These are phyloP conservation scores for Schizaphis graminum DNA, from an alignment of 2,888 invertebrate species.

Conservation along the genomic window DNA sequence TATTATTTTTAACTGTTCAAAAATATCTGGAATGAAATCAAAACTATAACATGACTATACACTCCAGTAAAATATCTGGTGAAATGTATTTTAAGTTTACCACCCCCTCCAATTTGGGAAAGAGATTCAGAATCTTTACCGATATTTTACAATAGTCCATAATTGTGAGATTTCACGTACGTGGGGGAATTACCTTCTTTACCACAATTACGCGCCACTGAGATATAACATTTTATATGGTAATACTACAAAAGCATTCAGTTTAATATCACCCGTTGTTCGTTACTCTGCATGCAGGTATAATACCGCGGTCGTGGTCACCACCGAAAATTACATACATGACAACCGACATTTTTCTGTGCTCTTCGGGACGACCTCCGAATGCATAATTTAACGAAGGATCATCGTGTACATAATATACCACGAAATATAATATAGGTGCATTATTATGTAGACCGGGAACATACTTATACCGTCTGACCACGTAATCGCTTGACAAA, in stretches of 20 bases:
- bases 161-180: too few species aligned
- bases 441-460: background rate
- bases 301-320: background rate
- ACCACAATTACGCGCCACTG: background rate
- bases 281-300: background rate
- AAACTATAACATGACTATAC: background rate
- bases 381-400: background rate
- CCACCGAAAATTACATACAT: background rate
- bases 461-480: background rate
- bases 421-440: background rate
- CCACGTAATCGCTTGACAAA: background rate
- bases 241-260: background rate
- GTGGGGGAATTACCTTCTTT: background rate
- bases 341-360: background rate
- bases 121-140: too few species aligned
- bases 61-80: background rate
- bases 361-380: background rate
- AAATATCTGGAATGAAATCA: background rate
- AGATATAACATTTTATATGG: background rate
- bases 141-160: too few species aligned
- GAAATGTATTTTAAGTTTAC: background rate
- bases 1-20: background rate
- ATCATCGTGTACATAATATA: background rate
- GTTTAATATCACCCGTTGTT: background rate
- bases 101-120: too few species aligned